Evolutionary conservation across 1,140 invertebrate genomes (phyloP).

Genomic region (Drosophila lini): DNA sequence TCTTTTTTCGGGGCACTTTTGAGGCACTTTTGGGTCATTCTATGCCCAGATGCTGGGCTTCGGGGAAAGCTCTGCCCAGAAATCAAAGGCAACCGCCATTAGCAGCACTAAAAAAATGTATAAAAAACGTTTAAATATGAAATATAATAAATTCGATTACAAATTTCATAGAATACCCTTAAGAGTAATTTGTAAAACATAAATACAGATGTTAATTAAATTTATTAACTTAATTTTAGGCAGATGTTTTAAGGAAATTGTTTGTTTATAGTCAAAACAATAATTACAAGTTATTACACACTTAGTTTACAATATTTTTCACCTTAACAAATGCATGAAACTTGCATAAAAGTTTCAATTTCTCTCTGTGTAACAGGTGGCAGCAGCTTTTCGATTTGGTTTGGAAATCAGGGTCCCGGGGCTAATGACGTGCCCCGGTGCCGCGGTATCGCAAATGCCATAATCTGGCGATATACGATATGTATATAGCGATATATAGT

Average conservation of each 20-base stretch:
- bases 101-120: not conserved
- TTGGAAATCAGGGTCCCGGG: constrained; percentile 33
- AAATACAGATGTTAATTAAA: too few species aligned
- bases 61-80: constrained; percentile 14
- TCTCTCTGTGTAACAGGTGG: not conserved
- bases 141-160: not conserved
- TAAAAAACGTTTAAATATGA: too few species aligned
- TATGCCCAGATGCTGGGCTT: not conserved
- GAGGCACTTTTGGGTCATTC: not conserved
- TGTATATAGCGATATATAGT: not conserved
- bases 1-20: not conserved
- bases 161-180: not conserved
- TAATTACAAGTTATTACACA: too few species aligned
- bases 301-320: too few species aligned
- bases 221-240: too few species aligned
- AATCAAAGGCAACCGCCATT: not conserved
- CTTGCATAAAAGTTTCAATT: not conserved
- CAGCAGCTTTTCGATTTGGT: constrained; percentile 19
- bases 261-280: too few species aligned
- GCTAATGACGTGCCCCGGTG: constrained; percentile 17
- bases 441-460: constrained; percentile 8
- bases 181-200: not conserved
- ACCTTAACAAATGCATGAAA: too few species aligned
- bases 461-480: not conserved
- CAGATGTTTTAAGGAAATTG: too few species aligned